Conservation (phyloP, 2,113 vertebrate species). For the Myrmophylax atrothorax region DNA sequence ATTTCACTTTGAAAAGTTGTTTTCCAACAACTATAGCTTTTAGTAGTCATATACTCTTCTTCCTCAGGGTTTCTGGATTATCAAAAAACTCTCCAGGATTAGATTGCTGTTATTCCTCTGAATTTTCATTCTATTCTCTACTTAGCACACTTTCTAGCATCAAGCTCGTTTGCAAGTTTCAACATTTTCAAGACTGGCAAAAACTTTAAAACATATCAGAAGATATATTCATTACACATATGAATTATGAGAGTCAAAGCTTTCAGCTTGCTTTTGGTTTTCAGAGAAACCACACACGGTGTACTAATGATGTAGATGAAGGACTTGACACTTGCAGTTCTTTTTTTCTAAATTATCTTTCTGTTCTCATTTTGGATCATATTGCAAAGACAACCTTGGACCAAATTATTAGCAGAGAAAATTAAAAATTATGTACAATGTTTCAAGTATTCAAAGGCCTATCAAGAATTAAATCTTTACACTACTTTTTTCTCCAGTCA, state of each 20-base stretch:
- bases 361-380: neutral
- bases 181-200: neutral
- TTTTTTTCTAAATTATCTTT: neutral
- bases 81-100: neutral
- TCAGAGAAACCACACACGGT: conserved; percentile 26
- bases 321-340: neutral
- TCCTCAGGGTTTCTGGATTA: neutral
- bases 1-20: neutral
- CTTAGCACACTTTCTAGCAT: neutral
- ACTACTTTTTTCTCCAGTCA: neutral
- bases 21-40: neutral
- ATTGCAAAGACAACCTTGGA: neutral
- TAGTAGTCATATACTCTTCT: neutral
- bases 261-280: neutral
- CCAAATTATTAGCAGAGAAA: neutral
- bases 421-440: neutral
- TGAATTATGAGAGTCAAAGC: neutral
- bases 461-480: neutral
- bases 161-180: neutral
- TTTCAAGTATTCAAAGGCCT: neutral
- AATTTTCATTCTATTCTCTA: neutral
- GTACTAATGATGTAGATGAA: neutral
- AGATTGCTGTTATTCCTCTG: neutral
- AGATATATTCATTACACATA: neutral
- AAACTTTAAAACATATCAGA: neutral